Evolutionary conservation across 2,113 vertebrate genomes (phyloP).

Genomic region (human (Homo sapiens)): GRCh38 chr2:123440501-123441000

Average conservation of each 20-base stretch:
- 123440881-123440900: not conserved
- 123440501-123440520: not conserved
- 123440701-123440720: fast-evolving
- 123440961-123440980: not conserved
- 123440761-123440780: not conserved
- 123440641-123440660: not conserved
- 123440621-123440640: not conserved
- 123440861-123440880: not conserved
- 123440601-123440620: not conserved
- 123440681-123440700: not conserved
- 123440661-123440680: not conserved
- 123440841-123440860: not conserved
- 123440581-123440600: too few species aligned
- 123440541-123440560: not conserved
- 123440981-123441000: not conserved
- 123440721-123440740: not conserved
- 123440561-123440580: not conserved
- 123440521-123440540: not conserved
- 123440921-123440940: not conserved
- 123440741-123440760: not conserved
- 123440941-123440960: not conserved
- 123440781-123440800: not conserved
- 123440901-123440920: not conserved
- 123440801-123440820: not conserved
- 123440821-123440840: not conserved